Evolutionary conservation across 1,140 invertebrate species (phyloP), one percentile per base, ranked within the genome.

Genomic region (Belonocnema kinseyi): DNA sequence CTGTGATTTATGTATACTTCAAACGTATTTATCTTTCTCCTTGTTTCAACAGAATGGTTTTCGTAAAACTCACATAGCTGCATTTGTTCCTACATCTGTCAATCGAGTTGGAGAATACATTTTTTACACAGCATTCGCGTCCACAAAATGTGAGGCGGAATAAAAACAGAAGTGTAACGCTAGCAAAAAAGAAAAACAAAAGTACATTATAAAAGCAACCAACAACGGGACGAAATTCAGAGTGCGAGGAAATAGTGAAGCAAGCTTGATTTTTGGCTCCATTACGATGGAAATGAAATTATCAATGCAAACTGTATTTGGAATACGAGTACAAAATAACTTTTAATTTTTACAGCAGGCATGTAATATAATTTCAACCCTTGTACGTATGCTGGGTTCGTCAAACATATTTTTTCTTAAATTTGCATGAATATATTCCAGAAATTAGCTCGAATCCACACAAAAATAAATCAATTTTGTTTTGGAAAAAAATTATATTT

Each of bases 91-190:
- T 70, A 81, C 80, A 80, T 74, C 83, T 80, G 87, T 88, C 85
- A 87, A 85, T 83, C 81, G 80, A 76, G 76, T 83, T 82, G 80
- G 78, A 58, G 26, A 33, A 33, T 33, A 33, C 26, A 83, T 76
- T 81, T 88, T 87, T 87, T 85, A 87, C 82, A 85, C 82, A 79
- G 85, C 83, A 83, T 80, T 74, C 78, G 61, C 76, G 72, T 73
- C 71, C 72, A 54, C 74, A 76, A 75, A 83, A 80, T 78, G 82
- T 79, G 78, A 81, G 77, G 76, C 74, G 70, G 78, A 83, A 83
- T 83, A 79, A 82, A 85, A 85, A 85, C 82, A 79, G 77, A 82
- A 83, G 77, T 83, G 80, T 83, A 80, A 81, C 81, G 76, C 73
- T 61, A 72, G 78, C 58, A 85, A 83, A 83, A 85, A 85, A 82